Base-by-base conservation (phyloP, 2,113 vertebrate genomes). In the Sander vitreus region DNA sequence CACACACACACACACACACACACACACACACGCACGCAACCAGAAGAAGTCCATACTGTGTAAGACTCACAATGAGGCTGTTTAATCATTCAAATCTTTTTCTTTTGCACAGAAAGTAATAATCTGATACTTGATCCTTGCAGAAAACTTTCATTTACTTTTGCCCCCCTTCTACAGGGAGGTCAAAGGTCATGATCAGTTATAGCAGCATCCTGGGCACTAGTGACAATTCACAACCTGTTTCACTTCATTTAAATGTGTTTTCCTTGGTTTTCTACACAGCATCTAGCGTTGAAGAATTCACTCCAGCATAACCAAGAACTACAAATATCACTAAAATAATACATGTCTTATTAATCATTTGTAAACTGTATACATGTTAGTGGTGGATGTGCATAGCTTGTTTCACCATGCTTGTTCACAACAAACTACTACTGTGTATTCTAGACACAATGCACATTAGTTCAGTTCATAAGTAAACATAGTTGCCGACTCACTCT, bases 1-100 rank as follows among this genome's bases (percentile, higher is more conserved):
- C 70, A 69, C 67, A 43, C 23, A 77, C 65, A 50, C 50, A 39
- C 54, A 83, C 64, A 74, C 30, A 68, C 70, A 73, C 67, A 54
- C 23, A 39, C 57, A 39, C 54, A 83, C 68, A 74, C 30, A 68
- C 70, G 69, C 62, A 54, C 23, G 67, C 8, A 21, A 4, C 16
- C 30, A 36, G 60, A 30, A 54, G 19, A 13, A 10, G 30, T 39
- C 10, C 7, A 18, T 23, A 27, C 47, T 76, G n/a, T 47, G 33
- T 30, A 12, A 47, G 8, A 39, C 18, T 36, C 39, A 15, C 21
- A 57, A 2, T 23, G 47, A 48, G 19, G 25, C 13, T 23, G 4
- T 78, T 54, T 55, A 39, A 75, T 60, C 33, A 14, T 75, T 48
- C 0, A 0, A 78, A 76, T 72, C 25, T 10, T 10, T 63, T 27